phyloP scores from a whole-genome alignment of 2,888 invertebrate genomes.

The Spicauda simplicius region DNA sequence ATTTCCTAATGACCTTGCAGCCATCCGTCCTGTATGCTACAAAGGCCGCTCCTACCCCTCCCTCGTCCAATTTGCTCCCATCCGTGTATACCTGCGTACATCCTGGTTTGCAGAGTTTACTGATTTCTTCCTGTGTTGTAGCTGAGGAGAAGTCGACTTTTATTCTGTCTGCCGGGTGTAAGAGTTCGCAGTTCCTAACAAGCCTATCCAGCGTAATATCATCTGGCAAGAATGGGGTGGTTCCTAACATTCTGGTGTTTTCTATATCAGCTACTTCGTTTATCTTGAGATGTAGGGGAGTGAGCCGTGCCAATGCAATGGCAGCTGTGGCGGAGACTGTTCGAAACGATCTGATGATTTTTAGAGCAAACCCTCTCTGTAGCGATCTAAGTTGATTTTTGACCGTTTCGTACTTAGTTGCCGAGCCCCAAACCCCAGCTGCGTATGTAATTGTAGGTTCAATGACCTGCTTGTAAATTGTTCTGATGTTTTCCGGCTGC shows the following conservation, averaged over 20 bases:
- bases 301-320: no score
- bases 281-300: no score
- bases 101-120: neutral
- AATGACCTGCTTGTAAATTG: no score
- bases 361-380: slow-evolving; percentile 19
- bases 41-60: slow-evolving; percentile 15
- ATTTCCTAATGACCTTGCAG: neutral
- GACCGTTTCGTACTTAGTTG: neutral
- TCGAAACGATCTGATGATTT: slow-evolving; percentile 2
- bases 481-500: no score
- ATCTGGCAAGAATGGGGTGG: neutral
- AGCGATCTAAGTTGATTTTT: neutral
- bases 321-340: slow-evolving; percentile 4
- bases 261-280: neutral
- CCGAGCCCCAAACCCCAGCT: slow-evolving; percentile 26
- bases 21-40: neutral
- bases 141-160: neutral
- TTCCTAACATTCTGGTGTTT: neutral
- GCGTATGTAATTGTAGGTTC: no score
- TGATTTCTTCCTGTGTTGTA: neutral
- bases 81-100: slow-evolving; percentile 18
- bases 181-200: neutral
- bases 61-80: slow-evolving; percentile 18
- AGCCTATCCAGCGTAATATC: no score
- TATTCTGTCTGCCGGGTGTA: slow-evolving; percentile 5